Percentiles rank a stretch among this genome's conserved stretches.
phyloP scores from a whole-genome alignment of 2,797 vertebrate species.

The Neoniphon sammara region DNA sequence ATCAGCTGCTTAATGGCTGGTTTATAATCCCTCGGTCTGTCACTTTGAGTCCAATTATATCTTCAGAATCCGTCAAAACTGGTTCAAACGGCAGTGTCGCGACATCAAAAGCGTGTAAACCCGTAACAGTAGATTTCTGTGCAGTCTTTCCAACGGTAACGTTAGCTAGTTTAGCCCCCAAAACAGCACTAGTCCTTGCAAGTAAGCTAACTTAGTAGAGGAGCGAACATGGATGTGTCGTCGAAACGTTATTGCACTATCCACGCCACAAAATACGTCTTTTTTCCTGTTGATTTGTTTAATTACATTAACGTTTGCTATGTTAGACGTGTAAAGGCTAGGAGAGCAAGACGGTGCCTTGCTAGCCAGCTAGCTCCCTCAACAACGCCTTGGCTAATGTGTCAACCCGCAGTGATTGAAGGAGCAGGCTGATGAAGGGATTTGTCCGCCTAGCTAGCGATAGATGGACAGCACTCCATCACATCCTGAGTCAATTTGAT shows the following conservation, averaged over 20 bases:
- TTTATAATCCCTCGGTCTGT: conserved; percentile 45
- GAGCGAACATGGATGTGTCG: not conserved
- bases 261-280: conserved; percentile 53
- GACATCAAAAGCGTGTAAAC: conserved; percentile 53
- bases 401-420: conserved; percentile 74
- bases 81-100: conserved; percentile 55
- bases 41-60: conserved; percentile 29
- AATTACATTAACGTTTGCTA: conserved; percentile 45
- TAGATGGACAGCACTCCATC: conserved; percentile 60
- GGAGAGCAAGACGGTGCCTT: conserved; percentile 9
- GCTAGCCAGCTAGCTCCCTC: conserved; percentile 62
- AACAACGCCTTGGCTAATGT: conserved; percentile 57
- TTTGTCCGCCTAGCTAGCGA: conserved; percentile 70
- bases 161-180: conserved; percentile 16
- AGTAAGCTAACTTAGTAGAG: conserved; percentile 14
- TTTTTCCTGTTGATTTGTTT: not conserved
- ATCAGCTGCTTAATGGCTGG: conserved; percentile 41
- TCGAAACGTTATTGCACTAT: conserved; percentile 31
- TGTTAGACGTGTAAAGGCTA: conserved; percentile 36
- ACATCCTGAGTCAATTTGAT: conserved; percentile 57
- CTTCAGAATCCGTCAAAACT: conserved; percentile 47
- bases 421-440: conserved; percentile 66
- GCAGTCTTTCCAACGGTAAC: conserved; percentile 19
- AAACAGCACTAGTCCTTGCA: conserved; percentile 8
- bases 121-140: conserved; percentile 26